phyloP scores from a whole-genome alignment of 2,797 vertebrate genomes.

The Sebastes hubbsi region DNA sequence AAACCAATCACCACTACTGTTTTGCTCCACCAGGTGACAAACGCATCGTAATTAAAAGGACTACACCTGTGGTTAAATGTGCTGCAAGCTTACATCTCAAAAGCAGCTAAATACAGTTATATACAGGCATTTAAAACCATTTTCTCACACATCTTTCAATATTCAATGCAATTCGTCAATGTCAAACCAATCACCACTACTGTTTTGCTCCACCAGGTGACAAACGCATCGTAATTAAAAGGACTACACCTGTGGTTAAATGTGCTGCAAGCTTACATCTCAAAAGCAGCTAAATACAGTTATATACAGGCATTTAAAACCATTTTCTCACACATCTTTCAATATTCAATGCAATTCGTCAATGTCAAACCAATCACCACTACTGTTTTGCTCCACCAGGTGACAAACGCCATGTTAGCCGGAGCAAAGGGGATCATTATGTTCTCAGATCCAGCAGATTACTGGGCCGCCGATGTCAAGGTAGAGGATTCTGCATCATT shows the following conservation, averaged over 20 bases:
- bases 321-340: background rate
- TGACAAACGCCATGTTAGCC: conserved; percentile 91
- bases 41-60: background rate
- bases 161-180: background rate
- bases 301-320: background rate
- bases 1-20: background rate
- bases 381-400: conserved; percentile 72
- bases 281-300: background rate
- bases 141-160: background rate
- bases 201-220: conserved; percentile 76
- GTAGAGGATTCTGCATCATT: conserved; percentile 28
- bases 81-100: background rate
- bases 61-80: background rate
- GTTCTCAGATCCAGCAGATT: conserved; percentile 95
- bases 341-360: background rate
- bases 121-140: background rate
- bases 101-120: background rate
- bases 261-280: background rate
- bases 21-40: conserved; percentile 79
- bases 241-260: background rate
- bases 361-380: background rate
- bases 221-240: too few relatives aligned
- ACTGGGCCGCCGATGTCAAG: conserved; percentile 84
- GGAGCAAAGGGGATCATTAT: conserved; percentile 92
- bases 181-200: background rate